Percentiles rank a stretch among this genome's conserved stretches.
phyloP scores from a whole-genome alignment of 2,113 vertebrate species.

The Pagrus major region DNA sequence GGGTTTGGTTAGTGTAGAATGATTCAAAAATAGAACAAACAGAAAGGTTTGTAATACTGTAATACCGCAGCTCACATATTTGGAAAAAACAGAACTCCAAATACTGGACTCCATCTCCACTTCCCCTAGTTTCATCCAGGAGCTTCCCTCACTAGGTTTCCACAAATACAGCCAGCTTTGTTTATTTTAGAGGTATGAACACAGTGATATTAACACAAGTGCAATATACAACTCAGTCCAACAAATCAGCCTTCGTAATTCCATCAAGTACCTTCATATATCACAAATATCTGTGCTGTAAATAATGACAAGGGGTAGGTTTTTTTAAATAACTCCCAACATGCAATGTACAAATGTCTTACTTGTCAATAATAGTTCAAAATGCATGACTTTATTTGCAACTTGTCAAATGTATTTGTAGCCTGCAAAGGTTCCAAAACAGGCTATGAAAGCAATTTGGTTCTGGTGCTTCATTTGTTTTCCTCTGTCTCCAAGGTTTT shows the following conservation, averaged over 20 bases:
- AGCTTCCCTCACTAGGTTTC: not conserved
- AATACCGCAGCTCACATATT: not conserved
- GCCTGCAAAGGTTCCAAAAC: constrained; percentile 59
- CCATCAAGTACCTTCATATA: not conserved
- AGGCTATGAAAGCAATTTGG: constrained; percentile 59
- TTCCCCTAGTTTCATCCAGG: not conserved
- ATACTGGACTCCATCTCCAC: not conserved
- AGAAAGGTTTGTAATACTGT: not conserved
- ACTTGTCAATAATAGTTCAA: not conserved
- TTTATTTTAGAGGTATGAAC: not conserved
- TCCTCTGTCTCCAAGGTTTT: constrained; percentile 67
- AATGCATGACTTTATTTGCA: constrained; percentile 51
- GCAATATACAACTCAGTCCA: not conserved
- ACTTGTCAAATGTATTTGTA: constrained; percentile 35
- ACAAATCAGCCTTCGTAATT: not conserved
- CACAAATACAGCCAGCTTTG: not conserved
- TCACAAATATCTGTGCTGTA: not conserved
- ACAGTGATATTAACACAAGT: not conserved
- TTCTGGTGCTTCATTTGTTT: constrained; percentile 62
- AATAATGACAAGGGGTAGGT: not conserved
- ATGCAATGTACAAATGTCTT: not conserved
- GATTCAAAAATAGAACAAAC: not conserved
- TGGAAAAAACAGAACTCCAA: not conserved
- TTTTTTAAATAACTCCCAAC: not conserved
- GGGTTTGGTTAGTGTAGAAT: not conserved